These are phyloP conservation scores for Herpetotheres cachinnans DNA, from an alignment of 2,113 vertebrate genomes.

Conservation along the genomic window DNA sequence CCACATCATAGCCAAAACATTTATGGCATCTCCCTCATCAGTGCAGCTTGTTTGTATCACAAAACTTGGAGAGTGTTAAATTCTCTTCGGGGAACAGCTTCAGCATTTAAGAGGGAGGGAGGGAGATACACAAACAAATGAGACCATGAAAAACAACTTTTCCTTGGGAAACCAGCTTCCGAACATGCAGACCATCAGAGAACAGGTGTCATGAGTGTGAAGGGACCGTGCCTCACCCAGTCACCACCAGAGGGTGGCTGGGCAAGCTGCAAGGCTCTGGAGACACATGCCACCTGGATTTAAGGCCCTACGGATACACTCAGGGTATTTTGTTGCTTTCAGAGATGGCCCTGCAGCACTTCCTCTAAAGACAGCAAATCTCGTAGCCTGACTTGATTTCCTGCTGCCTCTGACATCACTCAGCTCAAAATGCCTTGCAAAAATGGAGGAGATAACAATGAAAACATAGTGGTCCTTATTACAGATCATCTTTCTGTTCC, in stretches of 20 bases:
- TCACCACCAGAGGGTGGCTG: not conserved
- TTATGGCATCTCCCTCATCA: not conserved
- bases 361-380: not conserved
- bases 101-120: not conserved
- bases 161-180: not conserved
- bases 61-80: not conserved
- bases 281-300: not conserved
- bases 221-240: not conserved
- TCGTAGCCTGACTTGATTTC: not conserved
- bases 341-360: not conserved
- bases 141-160: not conserved
- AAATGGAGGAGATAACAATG: not conserved
- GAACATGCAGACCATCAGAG: not conserved
- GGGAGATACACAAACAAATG: not conserved
- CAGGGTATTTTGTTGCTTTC: not conserved
- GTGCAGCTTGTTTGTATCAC: not conserved
- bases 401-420: not conserved
- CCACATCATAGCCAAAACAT: not conserved
- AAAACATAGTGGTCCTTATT: not conserved
- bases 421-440: not conserved
- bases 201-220: not conserved
- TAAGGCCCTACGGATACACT: not conserved
- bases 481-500: not conserved
- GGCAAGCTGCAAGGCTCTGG: not conserved
- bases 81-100: not conserved